Evolutionary conservation across 2,888 invertebrate species (phyloP).

Genomic region (Podotricha telesiphe): DNA sequence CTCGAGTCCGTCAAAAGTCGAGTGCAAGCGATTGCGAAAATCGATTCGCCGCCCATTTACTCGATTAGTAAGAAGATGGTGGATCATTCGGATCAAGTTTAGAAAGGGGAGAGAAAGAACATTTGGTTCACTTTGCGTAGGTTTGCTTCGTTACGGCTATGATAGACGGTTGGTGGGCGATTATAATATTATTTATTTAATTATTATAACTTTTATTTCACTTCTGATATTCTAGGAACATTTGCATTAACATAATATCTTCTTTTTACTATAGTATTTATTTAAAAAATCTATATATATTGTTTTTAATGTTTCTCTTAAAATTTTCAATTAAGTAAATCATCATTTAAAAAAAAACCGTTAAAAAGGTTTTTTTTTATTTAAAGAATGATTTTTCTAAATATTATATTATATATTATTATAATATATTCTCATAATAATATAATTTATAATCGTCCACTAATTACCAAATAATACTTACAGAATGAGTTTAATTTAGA

Average conservation of each 20-base stretch:
- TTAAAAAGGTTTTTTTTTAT: too few relatives aligned
- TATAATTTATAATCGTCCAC: constrained; percentile 29
- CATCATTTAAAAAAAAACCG: too few relatives aligned
- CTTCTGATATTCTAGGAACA: too few relatives aligned
- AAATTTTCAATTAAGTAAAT: too few relatives aligned
- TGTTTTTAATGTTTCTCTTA: too few relatives aligned
- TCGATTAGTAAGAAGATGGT: constrained; percentile 74
- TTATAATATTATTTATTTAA: constrained; percentile 2
- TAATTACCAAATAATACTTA: constrained; percentile 52
- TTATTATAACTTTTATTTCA: too few relatives aligned
- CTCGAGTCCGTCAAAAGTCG: constrained; percentile 75
- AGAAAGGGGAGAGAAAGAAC: constrained; percentile 46
- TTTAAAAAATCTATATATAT: background rate
- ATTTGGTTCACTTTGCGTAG: constrained; percentile 64
- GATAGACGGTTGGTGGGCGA: constrained; percentile 23
- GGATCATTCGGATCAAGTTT: constrained; percentile 73
- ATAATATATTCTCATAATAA: background rate
- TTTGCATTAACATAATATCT: background rate
- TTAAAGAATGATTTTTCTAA: background rate
- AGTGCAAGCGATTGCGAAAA: constrained; percentile 71
- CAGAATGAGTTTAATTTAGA: constrained; percentile 54
- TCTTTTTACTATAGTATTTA: background rate
- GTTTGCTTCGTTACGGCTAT: constrained; percentile 44
- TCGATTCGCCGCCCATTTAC: constrained; percentile 73
- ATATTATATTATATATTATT: background rate